Evolutionary conservation across 1,140 invertebrate species (phyloP), one percentile per base, ranked within the genome.

Genomic region (Danaus plexippus): DNA sequence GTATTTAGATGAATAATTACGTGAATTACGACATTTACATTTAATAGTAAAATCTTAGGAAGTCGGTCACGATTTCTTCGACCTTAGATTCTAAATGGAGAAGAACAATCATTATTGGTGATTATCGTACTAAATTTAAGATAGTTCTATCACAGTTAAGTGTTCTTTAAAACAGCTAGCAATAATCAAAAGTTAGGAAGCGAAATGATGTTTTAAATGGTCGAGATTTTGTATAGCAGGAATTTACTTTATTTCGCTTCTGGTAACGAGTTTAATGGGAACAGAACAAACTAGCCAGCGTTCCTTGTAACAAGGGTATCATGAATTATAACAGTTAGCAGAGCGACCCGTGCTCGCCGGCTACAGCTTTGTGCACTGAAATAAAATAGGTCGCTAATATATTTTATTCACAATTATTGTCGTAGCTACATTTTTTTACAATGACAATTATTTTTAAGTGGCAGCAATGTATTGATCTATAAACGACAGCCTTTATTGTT

Each of bases 291-390:
- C 50, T 57, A 62, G 57, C 57, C 48, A 52, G 54, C 46, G 46
- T 55, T 52, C 44, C 47, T 53, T 52, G 63, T 57, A 54, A 57
- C 61, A 53, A 66, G 53, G 61, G 54, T 61, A 61, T 66, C 59
- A 64, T 61, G 64, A 62, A 63, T 61, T 56, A 64, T 58, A 59
- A 59, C 62, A 63, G 54, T 65, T 60, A 66, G 57, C 57, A 60
- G 64, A 52, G 59, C 22, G 56, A 47, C 59, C 54, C 59, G 22
- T 3, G 22, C 22, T 32, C 22, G 59, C 15, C 59, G 59, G 57
- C 54, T 61, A 53, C 49, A 53, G 59, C 59, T 61, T 61, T 61
- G 59, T 61, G 59, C 22, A 32, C 22, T 32, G 22, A 32, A 32
- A 32, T 10, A 52, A 52, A 43, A 52, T 12, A 52, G 12, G n/a